phyloP scores from a whole-genome alignment of 2,113 vertebrate species.

The Gobio gobio region DNA sequence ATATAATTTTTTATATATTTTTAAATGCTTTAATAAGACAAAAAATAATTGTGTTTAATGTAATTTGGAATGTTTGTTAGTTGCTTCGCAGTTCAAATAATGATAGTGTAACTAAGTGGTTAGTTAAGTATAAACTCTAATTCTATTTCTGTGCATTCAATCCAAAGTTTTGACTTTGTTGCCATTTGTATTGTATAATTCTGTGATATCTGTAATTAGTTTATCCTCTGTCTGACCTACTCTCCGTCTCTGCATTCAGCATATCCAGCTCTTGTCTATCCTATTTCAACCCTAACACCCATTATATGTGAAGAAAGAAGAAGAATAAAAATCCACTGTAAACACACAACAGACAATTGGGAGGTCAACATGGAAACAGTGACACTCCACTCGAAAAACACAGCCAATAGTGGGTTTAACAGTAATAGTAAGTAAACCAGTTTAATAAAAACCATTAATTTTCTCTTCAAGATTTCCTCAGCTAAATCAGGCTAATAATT shows the following conservation, averaged over 20 bases:
- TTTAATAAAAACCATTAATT: conserved; percentile 13
- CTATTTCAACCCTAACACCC: background rate
- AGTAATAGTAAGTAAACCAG: background rate
- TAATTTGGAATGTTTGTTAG: conserved; percentile 7
- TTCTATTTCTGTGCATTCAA: background rate
- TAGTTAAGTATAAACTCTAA: background rate
- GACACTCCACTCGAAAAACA: conserved; percentile 10
- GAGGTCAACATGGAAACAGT: background rate
- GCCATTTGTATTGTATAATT: background rate
- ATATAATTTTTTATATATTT: background rate
- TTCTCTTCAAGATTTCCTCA: background rate
- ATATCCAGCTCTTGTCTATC: background rate
- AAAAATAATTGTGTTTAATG: background rate
- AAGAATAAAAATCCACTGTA: background rate
- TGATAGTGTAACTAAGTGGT: background rate
- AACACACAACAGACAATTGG: background rate
- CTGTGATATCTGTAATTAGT: background rate
- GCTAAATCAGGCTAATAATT: conserved; percentile 21
- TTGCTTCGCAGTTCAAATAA: background rate
- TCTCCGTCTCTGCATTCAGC: background rate
- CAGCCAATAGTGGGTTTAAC: background rate
- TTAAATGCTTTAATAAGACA: background rate
- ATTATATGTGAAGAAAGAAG: background rate
- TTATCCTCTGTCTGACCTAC: background rate
- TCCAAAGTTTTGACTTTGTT: background rate